phyloP scores from a whole-genome alignment of 2,113 vertebrate genomes.

The Eolophus roseicapilla region DNA sequence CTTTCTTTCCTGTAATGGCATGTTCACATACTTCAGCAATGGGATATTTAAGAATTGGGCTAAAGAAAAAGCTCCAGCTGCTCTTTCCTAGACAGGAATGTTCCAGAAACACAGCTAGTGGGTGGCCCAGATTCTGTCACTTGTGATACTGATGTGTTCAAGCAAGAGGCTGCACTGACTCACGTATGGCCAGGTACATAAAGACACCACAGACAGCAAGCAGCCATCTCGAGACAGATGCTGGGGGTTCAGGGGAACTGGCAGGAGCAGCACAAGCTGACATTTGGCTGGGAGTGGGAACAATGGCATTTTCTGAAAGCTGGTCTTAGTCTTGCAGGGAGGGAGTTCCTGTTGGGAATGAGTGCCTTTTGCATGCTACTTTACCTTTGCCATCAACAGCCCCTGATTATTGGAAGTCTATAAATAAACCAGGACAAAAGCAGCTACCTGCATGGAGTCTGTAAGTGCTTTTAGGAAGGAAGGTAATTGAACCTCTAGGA shows the following conservation, averaged over 20 bases:
- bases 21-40: background rate
- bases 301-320: slow-evolving; percentile 19
- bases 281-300: slow-evolving; percentile 10
- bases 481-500: background rate
- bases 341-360: slow-evolving; percentile 9
- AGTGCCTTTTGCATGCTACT: slow-evolving; percentile 1
- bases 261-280: slow-evolving; percentile 29
- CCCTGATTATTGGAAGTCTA: slow-evolving; percentile 11
- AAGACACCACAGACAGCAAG: background rate
- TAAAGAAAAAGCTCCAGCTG: slow-evolving; percentile 43
- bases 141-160: background rate
- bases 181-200: background rate
- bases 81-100: slow-evolving; percentile 7
- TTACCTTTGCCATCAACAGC: slow-evolving; percentile 4
- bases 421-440: slow-evolving; percentile 51
- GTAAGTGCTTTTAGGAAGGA: background rate
- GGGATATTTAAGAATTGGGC: slow-evolving; percentile 29
- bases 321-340: background rate
- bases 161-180: background rate
- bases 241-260: background rate
- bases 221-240: background rate
- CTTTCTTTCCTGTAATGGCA: background rate
- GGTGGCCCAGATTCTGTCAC: slow-evolving; percentile 36
- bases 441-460: slow-evolving; percentile 35
- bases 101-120: slow-evolving; percentile 26